Evolutionary conservation across 2,888 invertebrate species (phyloP).

Genomic region (Aelia acuminata): DNA sequence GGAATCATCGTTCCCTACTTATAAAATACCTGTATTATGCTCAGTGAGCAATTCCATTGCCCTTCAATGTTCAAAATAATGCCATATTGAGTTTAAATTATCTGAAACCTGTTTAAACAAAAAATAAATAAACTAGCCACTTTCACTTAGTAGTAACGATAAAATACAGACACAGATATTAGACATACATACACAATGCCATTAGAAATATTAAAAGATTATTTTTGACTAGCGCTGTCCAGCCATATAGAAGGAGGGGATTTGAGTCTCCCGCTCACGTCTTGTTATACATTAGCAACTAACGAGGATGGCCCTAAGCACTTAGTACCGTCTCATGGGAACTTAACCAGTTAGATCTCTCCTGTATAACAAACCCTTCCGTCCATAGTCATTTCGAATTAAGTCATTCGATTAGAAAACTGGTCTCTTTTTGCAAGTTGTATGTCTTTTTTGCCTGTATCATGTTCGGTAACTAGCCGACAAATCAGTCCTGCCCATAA

Average conservation of each 20-base stretch:
- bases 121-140: too few species aligned
- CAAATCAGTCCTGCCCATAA: slow-evolving; percentile 36
- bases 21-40: too few species aligned
- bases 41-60: too few species aligned
- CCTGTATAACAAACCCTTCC: slow-evolving; percentile 40
- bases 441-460: slow-evolving; percentile 29
- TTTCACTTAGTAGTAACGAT: too few species aligned
- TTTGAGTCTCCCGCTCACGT: slow-evolving; percentile 36
- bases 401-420: slow-evolving; percentile 50
- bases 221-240: neutral
- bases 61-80: too few species aligned
- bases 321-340: slow-evolving; percentile 30
- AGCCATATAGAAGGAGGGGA: neutral
- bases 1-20: too few species aligned
- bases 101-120: too few species aligned
- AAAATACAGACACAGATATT: too few species aligned
- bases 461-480: slow-evolving; percentile 44
- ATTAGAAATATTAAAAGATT: neutral
- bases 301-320: slow-evolving; percentile 32
- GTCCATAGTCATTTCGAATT: slow-evolving; percentile 5
- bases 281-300: slow-evolving; percentile 21
- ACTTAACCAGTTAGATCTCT: slow-evolving; percentile 46
- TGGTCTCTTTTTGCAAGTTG: slow-evolving; percentile 50
- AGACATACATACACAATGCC: too few species aligned
- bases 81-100: too few species aligned